Evolutionary conservation across 2,888 invertebrate genomes (phyloP), one percentile per base, ranked within the genome.

Genomic region (Acleris holmiana): DNA sequence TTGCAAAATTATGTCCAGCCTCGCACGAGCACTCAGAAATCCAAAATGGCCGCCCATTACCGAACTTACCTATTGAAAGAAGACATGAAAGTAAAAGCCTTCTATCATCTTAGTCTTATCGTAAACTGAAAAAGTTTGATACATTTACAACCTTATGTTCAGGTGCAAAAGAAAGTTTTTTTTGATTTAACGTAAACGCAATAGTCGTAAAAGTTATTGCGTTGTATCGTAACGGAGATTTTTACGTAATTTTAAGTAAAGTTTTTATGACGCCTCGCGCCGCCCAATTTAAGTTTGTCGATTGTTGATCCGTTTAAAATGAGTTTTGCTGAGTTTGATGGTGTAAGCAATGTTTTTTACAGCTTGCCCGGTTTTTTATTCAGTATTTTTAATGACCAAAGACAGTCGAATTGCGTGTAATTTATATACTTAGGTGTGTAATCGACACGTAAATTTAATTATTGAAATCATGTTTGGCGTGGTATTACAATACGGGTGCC

Each of bases 211-310:
- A 78, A 75, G 76, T 77, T 79, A 79, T 78, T 75, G 73, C 74
- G 72, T 68, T 76, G 76, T 76, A 77, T 78, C 80, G 76, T 82
- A 82, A 82, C 80, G 76, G 72, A 73, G 72, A 77, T 77, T 83
- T 84, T 82, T 80, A 83, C 80, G 79, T 79, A 78, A 80, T 79
- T 82, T 79, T 77, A 78, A 80, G 78, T 70, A 77, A 73, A 73
- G 63, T 77, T 76, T 76, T 76, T 76, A 76, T 63, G 68, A 68
- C 67, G 40, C 53, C 40, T 47, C 53, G 58, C 54, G 59, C 58
- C 55, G 59, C 60, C 65, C 60, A 65, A 65, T 65, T 65, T 60
- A 65, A 65, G 65, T 65, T 65, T 55, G 35, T 40, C 59, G 55
- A 59, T 65, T 35, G 55, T 55, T 60, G 65, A 65, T 65, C 59